Evolutionary conservation across 2,888 invertebrate genomes (phyloP), one percentile per base, ranked within the genome.

Genomic region (Eupithecia insigniata): DNA sequence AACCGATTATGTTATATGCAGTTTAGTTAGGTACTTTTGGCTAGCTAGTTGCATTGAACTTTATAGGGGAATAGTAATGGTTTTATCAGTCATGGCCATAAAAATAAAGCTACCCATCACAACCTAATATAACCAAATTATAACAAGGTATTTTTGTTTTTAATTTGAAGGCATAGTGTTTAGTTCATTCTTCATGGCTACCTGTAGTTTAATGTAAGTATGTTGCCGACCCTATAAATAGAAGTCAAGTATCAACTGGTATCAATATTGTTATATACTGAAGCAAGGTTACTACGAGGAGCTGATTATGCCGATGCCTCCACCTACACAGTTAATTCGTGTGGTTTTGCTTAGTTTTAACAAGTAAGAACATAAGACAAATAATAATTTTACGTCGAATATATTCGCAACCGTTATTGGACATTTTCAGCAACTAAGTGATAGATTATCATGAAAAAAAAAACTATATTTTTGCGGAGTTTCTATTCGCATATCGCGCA

Each of bases 301-400:
- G 28, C 5, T 46, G 66, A 51, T 66, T 28, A 65, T 30, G 46
- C 43, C 43, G 46, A 46, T 30, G 39, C 66, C 46, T 30, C n/a
- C 66, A 30, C 46, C 66, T 46, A 66, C 66, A 28, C 28, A 30
- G 18, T 26, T 64, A 34, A 64, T 64, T 64, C 36, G 36, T 64
- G 26, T 39, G 64, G 64, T 64, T 64, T 64, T 16, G 36, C 22
- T 26, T 39, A 22, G 18, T 18, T 51, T 22, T 30, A 30, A 16
- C 18, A 30, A 2, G 18, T 60, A 60, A 22, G 30, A 16, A 60
- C 18, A 2, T 18, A 30, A 8, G 28, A 39, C 36, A 18, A 32
- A 62, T 18, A 64, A 22, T 34, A 6, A 64, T 39, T 64, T 34
- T 2, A 34, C 22, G 36, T 14, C 5, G 18, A n/a, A n/a, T 22